These are phyloP conservation scores for Drosophila pseudotalamancana DNA, from an alignment of 2,888 invertebrate species.

Conservation along the genomic window DNA sequence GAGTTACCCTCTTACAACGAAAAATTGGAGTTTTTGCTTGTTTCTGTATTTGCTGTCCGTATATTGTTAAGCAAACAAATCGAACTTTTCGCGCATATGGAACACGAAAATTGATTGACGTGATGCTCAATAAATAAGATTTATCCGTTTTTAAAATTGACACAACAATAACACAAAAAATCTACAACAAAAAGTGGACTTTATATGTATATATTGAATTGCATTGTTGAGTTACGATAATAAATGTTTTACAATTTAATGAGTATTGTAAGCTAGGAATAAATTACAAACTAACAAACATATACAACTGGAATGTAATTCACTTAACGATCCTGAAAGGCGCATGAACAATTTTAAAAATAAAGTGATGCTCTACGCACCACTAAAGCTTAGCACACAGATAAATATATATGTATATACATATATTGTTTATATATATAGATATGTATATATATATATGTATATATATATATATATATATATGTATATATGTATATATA, in stretches of 20 bases:
- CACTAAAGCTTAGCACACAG: constrained; percentile 61
- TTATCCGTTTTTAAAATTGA: constrained; percentile 13
- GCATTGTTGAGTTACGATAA: constrained; percentile 11
- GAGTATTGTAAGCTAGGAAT: constrained; percentile 60
- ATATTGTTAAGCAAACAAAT: constrained; percentile 58
- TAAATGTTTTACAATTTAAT: constrained; percentile 39
- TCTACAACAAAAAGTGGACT: constrained; percentile 1
- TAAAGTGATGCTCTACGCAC: constrained; percentile 33
- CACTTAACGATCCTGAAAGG: constrained; percentile 32
- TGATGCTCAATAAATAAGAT: constrained; percentile 22
- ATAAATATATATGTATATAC: too few relatives aligned
- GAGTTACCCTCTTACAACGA: constrained; percentile 28
- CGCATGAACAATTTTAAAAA: constrained; percentile 47
- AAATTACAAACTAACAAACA: constrained; percentile 55
- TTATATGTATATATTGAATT: constrained; percentile 27
- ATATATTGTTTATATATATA: too few relatives aligned
- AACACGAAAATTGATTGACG: constrained; percentile 50
- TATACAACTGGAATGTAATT: constrained; percentile 66
- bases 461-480: too few relatives aligned
- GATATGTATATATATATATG: too few relatives aligned
- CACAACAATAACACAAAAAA: constrained; percentile 16
- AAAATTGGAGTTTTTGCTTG: constrained; percentile 23
- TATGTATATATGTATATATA: too few relatives aligned
- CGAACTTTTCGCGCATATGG: constrained; percentile 54
- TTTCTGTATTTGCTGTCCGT: constrained; percentile 40